Conservation (phyloP, 2,888 invertebrate genomes). For the Glaucopsyche alexis region DNA sequence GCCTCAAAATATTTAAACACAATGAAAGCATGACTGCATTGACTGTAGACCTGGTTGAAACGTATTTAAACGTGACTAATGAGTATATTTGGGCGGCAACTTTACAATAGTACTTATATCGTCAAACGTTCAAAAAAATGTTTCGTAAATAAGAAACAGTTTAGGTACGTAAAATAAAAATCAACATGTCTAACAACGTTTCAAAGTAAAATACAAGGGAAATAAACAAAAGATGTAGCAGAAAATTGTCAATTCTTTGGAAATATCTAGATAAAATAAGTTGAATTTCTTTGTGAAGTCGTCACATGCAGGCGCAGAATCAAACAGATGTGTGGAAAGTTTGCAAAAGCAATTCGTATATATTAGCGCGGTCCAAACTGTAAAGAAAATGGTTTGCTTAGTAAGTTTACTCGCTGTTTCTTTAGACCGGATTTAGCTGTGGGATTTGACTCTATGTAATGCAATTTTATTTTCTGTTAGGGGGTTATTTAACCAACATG, state of each 20-base stretch:
- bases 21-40: no score
- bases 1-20: no score
- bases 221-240: not conserved
- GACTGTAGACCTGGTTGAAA: no score
- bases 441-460: no score
- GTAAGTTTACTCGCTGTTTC: not conserved
- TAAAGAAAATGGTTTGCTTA: constrained; percentile 2
- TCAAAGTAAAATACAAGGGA: not conserved
- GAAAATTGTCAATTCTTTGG: constrained; percentile 5
- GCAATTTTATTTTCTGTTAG: no score
- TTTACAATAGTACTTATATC: no score
- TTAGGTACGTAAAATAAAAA: not conserved
- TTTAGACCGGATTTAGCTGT: not conserved
- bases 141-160: not conserved
- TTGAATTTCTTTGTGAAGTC: not conserved
- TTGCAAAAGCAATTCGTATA: constrained; percentile 1
- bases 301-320: constrained; percentile 10
- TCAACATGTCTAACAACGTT: not conserved
- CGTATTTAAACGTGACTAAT: no score
- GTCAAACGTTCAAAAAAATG: no score
- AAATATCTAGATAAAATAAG: not conserved
- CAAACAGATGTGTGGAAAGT: not conserved
- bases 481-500: no score
- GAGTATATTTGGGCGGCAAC: no score
- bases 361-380: constrained; percentile 4